Conservation (phyloP, 2,113 vertebrate genomes). For the Lutjanus erythropterus region DNA sequence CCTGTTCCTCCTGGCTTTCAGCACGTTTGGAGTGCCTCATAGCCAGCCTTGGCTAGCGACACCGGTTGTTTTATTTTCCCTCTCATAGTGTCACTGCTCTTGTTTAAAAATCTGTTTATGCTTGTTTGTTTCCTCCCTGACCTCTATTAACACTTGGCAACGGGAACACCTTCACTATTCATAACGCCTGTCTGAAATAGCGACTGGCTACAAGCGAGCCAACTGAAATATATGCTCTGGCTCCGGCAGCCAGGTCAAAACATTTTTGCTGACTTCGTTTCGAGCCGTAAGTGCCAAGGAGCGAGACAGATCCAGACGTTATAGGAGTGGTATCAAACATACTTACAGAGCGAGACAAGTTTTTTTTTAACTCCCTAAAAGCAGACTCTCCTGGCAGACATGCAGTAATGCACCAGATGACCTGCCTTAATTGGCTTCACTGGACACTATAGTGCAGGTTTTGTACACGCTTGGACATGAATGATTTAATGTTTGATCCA, state of each 20-base stretch:
- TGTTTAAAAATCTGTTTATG: slow-evolving; percentile 67
- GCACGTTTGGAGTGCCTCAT: not conserved
- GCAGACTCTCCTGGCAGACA: slow-evolving; percentile 57
- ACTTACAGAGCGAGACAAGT: slow-evolving; percentile 39
- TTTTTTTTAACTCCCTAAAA: slow-evolving; percentile 15
- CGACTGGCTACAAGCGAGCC: slow-evolving; percentile 48
- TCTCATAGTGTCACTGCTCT: slow-evolving; percentile 35
- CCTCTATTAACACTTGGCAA: slow-evolving; percentile 83
- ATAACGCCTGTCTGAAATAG: slow-evolving; percentile 52
- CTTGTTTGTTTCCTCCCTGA: slow-evolving; percentile 73
- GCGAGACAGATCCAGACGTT: slow-evolving; percentile 33
- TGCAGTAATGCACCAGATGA: slow-evolving; percentile 67
- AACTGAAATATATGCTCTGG: slow-evolving; percentile 56
- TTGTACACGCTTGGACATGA: slow-evolving; percentile 27
- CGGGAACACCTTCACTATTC: slow-evolving; percentile 51
- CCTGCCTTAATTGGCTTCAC: slow-evolving; percentile 71
- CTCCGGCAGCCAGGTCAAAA: slow-evolving; percentile 53
- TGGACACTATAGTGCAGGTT: slow-evolving; percentile 44
- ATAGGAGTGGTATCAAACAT: slow-evolving; percentile 52
- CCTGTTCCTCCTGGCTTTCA: not conserved
- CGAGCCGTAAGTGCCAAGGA: slow-evolving; percentile 40
- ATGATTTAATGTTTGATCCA: slow-evolving; percentile 48
- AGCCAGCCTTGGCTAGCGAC: slow-evolving; percentile 25
- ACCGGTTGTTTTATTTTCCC: slow-evolving; percentile 55
- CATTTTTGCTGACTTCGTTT: slow-evolving; percentile 59